Percentiles rank a stretch among this genome's conserved stretches.
phyloP scores from a whole-genome alignment of 30 jellyfish, hydroid and myxozoan species.

The Phacellophora camtschatica region DNA sequence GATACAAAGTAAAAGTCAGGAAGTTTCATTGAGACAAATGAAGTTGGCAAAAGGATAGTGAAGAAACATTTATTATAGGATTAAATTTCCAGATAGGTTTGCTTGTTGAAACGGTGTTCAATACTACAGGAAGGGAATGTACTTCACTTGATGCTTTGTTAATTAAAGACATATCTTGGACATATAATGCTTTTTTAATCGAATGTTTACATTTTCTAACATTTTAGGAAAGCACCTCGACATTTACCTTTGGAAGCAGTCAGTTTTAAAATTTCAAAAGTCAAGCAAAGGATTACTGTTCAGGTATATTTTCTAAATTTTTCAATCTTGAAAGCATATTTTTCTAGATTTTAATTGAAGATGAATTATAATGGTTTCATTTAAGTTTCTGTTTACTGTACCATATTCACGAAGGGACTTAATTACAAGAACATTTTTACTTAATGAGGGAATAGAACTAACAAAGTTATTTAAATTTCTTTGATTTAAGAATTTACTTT shows the following conservation, averaged over 20 bases:
- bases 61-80: too few relatives aligned
- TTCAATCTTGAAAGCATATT: neutral
- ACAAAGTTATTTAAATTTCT: too few relatives aligned
- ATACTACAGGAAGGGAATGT: too few relatives aligned
- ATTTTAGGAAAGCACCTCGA: conserved; percentile 46
- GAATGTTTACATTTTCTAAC: neutral
- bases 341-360: neutral
- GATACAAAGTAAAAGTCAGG: too few relatives aligned
- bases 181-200: too few relatives aligned
- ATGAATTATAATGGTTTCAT: neutral
- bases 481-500: too few relatives aligned
- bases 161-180: too few relatives aligned
- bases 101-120: too few relatives aligned
- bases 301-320: conserved; percentile 16
- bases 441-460: neutral
- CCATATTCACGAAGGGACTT: neutral
- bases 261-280: conserved; percentile 43
- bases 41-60: too few relatives aligned
- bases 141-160: too few relatives aligned
- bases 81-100: too few relatives aligned
- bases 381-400: neutral
- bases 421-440: neutral
- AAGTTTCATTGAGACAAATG: too few relatives aligned
- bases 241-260: conserved; percentile 63
- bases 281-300: conserved; percentile 33